Evolutionary conservation across 2,113 vertebrate species (phyloP).

Genomic region (Plecotus auritus): DNA sequence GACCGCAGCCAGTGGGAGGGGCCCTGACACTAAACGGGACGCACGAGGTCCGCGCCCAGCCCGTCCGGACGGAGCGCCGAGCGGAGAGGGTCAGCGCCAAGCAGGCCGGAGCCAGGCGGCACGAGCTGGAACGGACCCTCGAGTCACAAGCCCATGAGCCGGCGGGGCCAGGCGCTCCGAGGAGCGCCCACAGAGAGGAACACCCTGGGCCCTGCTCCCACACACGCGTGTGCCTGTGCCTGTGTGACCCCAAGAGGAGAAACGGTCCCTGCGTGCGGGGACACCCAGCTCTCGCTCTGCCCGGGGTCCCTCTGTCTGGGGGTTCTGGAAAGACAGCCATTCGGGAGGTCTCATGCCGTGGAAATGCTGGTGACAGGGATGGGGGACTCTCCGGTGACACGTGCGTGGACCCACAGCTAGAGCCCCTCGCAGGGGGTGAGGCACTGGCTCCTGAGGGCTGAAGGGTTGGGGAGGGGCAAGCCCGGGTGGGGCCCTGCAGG

Average conservation of each 20-base stretch:
- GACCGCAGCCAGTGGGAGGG: neutral
- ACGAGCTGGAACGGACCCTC: neutral
- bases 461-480: accelerated
- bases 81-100: neutral
- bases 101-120: neutral
- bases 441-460: neutral
- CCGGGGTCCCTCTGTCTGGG: neutral
- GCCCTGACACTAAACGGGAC: neutral
- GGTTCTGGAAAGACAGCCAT: neutral
- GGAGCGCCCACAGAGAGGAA: neutral
- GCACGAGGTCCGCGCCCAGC: too few species aligned
- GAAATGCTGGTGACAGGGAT: neutral
- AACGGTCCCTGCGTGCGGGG: neutral
- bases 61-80: too few species aligned
- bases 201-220: neutral
- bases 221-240: neutral
- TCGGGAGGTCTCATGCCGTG: accelerated
- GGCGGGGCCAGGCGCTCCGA: neutral
- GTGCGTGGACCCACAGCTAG: neutral
- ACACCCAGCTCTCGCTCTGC: neutral
- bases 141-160: neutral
- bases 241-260: neutral
- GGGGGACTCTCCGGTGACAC: neutral
- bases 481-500: neutral
- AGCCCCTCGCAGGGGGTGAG: neutral